Evolutionary conservation across 2,888 invertebrate genomes (phyloP), one percentile per base, ranked within the genome.

Genomic region (Agrotis ipsilon): DNA sequence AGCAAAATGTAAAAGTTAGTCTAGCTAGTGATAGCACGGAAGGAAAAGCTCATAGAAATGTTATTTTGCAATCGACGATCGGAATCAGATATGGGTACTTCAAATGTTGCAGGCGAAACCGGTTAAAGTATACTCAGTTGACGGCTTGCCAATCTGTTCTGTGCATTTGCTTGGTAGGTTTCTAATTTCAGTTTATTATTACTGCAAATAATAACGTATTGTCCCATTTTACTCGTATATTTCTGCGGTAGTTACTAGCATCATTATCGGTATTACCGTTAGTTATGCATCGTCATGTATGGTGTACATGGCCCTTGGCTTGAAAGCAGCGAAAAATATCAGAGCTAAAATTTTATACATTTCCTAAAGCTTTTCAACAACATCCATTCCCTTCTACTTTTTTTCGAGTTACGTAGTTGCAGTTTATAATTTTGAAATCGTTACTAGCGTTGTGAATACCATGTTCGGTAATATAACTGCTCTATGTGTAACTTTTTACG

Each of bases 121-220:
- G 66, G 82, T 83, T 72, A 32, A n/a, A 68, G 43, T 52, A 32
- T 64, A 62, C 65, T 58, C 64, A 64, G 69, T 71, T 81, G 84
- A 70, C 59, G 54, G 59, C 59, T 78, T 70, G 72, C 75, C 62
- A 74, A 72, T 78, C 68, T 68, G 51, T 76, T 71, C 64, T 67
- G 46, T 52, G 51, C 48, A 52, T 62, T 64, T 45, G 48, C 48
- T 66, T 39, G 43, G 68, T 60, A 61, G 46, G 66, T 72, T 70
- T 73, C 60, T 72, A 82, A 72, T 75, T 65, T 69, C 61, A 49
- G 80, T 80, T 61, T 65, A 75, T 52, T 52, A 80, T 75, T 64
- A 70, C 63, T 54, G 54, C 32, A 66, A 73, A 79, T 73, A 73
- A 79, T 79, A 59, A 78, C n/a, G 59, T 7, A 14, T 55, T 60